phyloP scores from a whole-genome alignment of 2,888 invertebrate genomes.

The Isotomurus palustris region DNA sequence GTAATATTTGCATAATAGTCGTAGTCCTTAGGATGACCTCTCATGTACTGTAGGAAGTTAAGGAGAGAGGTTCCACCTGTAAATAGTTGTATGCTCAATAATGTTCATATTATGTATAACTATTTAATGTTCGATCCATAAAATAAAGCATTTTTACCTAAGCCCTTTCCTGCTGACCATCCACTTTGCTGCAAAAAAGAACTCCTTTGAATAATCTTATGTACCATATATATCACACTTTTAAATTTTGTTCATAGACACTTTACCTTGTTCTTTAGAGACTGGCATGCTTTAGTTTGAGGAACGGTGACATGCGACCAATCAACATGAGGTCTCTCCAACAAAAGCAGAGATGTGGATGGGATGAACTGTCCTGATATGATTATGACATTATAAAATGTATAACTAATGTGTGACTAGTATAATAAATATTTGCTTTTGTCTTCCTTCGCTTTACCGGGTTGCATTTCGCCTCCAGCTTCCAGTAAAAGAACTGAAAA shows the following conservation, averaged over 20 bases:
- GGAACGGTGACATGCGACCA: conserved; percentile 31
- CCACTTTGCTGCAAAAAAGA: conserved; percentile 19
- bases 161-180: conserved; percentile 30
- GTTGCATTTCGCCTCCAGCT: conserved; percentile 23
- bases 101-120: too few relatives aligned
- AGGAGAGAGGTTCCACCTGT: conserved; percentile 25
- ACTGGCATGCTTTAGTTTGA: conserved; percentile 30
- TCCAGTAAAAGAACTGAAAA: conserved; percentile 21
- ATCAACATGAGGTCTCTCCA: conserved; percentile 31
- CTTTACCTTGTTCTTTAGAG: conserved; percentile 29
- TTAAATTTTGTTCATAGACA: not conserved
- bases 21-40: conserved; percentile 33
- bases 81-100: too few relatives aligned
- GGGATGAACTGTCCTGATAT: conserved; percentile 19
- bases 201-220: not conserved
- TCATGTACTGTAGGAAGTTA: conserved; percentile 21
- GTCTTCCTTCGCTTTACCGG: not conserved
- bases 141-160: too few relatives aligned
- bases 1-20: conserved; percentile 37
- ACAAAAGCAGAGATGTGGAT: conserved; percentile 23
- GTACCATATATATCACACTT: not conserved
- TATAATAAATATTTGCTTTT: conserved; percentile 8
- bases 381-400: not conserved
- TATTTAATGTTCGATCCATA: too few relatives aligned
- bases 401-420: not conserved